A percentile compares a stretch with the other conserved stretches of the same genome.
These are phyloP conservation scores for Lates calcarifer DNA, from an alignment of 2,113 vertebrate species.

Conservation along the genomic window DNA sequence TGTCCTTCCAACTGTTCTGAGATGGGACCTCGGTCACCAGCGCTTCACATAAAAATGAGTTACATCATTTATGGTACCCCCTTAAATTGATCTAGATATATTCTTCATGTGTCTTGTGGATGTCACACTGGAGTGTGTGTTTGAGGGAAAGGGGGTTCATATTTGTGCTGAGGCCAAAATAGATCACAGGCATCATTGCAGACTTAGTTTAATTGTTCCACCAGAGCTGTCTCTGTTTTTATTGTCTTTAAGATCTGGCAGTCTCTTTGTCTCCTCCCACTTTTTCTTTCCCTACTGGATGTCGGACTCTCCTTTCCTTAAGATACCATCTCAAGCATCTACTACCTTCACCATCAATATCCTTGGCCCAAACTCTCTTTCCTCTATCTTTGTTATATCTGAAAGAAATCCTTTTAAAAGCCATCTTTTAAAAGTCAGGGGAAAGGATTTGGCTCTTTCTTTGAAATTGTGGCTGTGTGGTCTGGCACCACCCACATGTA, in stretches of 20 bases:
- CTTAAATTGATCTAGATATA: constrained; percentile 54
- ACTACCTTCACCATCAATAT: constrained; percentile 16
- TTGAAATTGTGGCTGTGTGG: constrained; percentile 65
- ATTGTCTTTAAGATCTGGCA: constrained; percentile 35
- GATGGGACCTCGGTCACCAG: constrained; percentile 44
- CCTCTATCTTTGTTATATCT: constrained; percentile 4
- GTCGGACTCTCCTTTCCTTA: constrained; percentile 18
- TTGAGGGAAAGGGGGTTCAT: background rate
- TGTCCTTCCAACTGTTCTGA: constrained; percentile 34
- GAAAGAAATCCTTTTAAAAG: background rate
- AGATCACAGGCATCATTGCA: constrained; percentile 61
- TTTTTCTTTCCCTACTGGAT: constrained; percentile 10
- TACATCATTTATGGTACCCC: constrained; percentile 62
- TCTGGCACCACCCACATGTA: constrained; percentile 62
- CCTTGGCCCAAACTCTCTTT: background rate
- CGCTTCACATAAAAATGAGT: constrained; percentile 46
- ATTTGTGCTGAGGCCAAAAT: constrained; percentile 49
- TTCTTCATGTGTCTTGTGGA: constrained; percentile 50
- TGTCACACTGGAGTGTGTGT: constrained; percentile 25
- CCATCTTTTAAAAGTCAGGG: constrained; percentile 17
- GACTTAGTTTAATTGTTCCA: constrained; percentile 49
- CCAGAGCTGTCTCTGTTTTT: constrained; percentile 51
- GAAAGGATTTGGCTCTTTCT: constrained; percentile 30
- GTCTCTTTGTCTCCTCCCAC: constrained; percentile 23
- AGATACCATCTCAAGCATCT: constrained; percentile 26